Conservation (phyloP, 2,888 invertebrate genomes). For the Apotomis capreana region DNA sequence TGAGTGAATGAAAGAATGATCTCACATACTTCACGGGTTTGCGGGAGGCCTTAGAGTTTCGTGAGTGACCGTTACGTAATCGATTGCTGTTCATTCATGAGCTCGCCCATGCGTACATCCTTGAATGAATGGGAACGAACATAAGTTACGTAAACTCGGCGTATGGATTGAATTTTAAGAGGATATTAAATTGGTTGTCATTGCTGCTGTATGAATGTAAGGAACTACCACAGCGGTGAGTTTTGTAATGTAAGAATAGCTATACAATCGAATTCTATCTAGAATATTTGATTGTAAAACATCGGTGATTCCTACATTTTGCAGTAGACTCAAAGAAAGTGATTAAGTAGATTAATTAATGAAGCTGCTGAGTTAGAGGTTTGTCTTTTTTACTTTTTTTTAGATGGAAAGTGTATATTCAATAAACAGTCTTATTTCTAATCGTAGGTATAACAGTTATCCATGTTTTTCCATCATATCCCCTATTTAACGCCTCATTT, state of each 20-base stretch:
- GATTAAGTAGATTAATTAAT: too few relatives aligned
- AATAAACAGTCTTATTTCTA: too few relatives aligned
- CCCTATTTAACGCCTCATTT: too few relatives aligned
- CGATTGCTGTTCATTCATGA: conserved; percentile 39
- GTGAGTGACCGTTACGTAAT: conserved; percentile 40
- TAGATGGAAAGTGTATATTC: too few relatives aligned
- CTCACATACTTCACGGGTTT: conserved; percentile 35
- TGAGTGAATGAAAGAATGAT: conserved; percentile 34
- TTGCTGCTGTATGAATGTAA: conserved; percentile 18
- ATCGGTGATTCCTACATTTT: too few relatives aligned
- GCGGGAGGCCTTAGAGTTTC: conserved; percentile 32
- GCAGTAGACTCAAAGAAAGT: too few relatives aligned
- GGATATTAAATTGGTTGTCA: conserved; percentile 22
- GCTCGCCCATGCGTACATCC: conserved; percentile 34
- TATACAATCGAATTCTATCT: too few relatives aligned
- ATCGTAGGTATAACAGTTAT: too few relatives aligned
- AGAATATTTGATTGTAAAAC: too few relatives aligned
- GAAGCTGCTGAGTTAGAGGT: too few relatives aligned
- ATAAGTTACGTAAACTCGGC: conserved; percentile 15
- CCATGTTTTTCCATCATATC: too few relatives aligned
- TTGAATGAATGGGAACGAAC: conserved; percentile 19
- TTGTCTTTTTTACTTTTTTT: too few relatives aligned
- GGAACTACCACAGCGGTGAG: conserved; percentile 10
- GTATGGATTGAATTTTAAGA: conserved; percentile 17
- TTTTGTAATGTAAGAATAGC: neutral